These are phyloP conservation scores for Sphaeramia orbicularis DNA, from an alignment of 2,797 vertebrate genomes.

Conservation along the genomic window DNA sequence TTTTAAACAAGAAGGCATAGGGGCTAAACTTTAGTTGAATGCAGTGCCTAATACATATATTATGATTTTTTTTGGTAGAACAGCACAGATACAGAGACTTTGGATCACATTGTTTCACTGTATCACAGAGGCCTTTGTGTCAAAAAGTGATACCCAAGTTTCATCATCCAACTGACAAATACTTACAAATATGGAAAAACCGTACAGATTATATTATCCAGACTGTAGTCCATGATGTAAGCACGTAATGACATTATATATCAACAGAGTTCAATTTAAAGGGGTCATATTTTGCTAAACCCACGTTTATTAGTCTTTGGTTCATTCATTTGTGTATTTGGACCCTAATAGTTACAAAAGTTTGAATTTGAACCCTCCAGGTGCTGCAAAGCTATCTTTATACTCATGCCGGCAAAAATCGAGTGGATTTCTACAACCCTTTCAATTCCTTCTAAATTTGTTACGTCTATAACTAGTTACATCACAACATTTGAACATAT, in stretches of 20 bases:
- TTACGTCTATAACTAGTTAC: too few species aligned
- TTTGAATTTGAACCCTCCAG: too few species aligned
- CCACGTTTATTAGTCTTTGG: too few species aligned
- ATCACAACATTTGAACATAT: too few species aligned
- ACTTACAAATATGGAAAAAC: constrained; percentile 38
- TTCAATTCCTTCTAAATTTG: too few species aligned
- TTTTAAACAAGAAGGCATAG: constrained; percentile 61
- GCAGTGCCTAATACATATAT: constrained; percentile 50
- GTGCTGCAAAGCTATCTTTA: too few species aligned
- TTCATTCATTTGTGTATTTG: too few species aligned
- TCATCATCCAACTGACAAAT: constrained; percentile 47
- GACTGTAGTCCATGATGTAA: constrained; percentile 14
- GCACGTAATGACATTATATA: constrained; percentile 2
- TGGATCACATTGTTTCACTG: constrained; percentile 12
- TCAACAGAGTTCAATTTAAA: not conserved
- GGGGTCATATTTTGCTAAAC: too few species aligned
- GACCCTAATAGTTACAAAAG: too few species aligned
- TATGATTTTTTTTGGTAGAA: constrained; percentile 41
- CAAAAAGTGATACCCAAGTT: constrained; percentile 49
- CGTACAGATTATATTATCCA: constrained; percentile 33
- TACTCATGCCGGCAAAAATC: too few species aligned
- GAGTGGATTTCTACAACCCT: too few species aligned
- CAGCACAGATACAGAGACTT: constrained; percentile 24
- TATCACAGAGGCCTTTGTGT: constrained; percentile 45
- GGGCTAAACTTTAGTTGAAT: constrained; percentile 60